Conservation (phyloP, 2,113 vertebrate genomes). For the Aptenodytes patagonicus region DNA sequence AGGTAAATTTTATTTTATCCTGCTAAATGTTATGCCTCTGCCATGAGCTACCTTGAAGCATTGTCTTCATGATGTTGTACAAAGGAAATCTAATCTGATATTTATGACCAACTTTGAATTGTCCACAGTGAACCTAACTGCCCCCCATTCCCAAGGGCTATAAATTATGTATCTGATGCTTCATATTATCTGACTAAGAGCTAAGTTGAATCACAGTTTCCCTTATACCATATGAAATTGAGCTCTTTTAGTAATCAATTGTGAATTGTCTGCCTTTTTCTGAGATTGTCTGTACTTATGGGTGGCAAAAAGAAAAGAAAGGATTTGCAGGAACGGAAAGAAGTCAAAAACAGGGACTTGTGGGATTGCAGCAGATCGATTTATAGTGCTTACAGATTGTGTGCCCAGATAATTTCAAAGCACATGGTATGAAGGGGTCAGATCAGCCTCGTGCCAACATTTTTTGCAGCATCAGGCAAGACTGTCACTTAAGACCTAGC, state of each 20-base stretch:
- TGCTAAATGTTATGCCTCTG: not conserved
- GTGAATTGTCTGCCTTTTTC: not conserved
- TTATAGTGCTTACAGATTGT: conserved; percentile 48
- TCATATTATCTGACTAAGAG: not conserved
- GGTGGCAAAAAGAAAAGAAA: not conserved
- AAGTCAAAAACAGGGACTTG: not conserved
- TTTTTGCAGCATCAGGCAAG: conserved; percentile 70
- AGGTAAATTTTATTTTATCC: not conserved
- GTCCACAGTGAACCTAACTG: not conserved
- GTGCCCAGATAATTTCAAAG: conserved; percentile 56
- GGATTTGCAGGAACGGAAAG: not conserved
- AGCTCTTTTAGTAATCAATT: fast-evolving
- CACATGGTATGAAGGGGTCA: conserved; percentile 63
- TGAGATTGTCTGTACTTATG: not conserved
- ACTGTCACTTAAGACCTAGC: conserved; percentile 65
- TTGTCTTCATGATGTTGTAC: not conserved
- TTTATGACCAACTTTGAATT: not conserved
- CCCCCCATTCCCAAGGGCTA: not conserved
- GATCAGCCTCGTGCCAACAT: conserved; percentile 56
- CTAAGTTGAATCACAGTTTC: not conserved
- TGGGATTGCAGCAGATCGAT: conserved; percentile 26
- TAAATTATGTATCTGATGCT: not conserved
- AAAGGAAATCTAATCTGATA: not conserved
- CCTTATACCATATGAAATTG: not conserved
- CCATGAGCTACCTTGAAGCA: not conserved